phyloP scores from a whole-genome alignment of 2,888 invertebrate species.

The Mechanitis mazaeus region DNA sequence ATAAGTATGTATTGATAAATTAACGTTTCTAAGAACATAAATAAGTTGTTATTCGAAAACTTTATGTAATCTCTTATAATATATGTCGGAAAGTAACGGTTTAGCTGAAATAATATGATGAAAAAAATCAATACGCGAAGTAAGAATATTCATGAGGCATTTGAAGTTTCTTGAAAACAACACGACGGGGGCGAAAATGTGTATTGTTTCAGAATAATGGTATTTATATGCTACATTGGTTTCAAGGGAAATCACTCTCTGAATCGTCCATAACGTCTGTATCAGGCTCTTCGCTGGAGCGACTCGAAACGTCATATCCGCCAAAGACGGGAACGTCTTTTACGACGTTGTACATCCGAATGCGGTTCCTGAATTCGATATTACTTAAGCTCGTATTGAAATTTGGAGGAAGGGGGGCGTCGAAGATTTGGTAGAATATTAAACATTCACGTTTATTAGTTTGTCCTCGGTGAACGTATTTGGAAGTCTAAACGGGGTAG shows the following conservation, averaged over 20 bases:
- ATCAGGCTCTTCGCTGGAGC: conserved; percentile 38
- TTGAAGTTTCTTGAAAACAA: conserved; percentile 55
- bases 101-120: conserved; percentile 11
- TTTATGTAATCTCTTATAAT: not conserved
- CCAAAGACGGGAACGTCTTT: conserved; percentile 36
- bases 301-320: conserved; percentile 37
- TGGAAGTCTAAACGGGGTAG: conserved; percentile 70
- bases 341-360: conserved; percentile 43
- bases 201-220: conserved; percentile 74
- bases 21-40: conserved; percentile 29
- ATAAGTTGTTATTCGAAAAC: conserved; percentile 22
- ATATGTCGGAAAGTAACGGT: conserved; percentile 1
- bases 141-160: conserved; percentile 50
- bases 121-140: conserved; percentile 33
- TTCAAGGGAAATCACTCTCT: conserved; percentile 75
- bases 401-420: conserved; percentile 46
- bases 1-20: conserved; percentile 38
- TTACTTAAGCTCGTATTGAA: conserved; percentile 70
- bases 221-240: conserved; percentile 76
- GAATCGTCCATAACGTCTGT: conserved; percentile 65
- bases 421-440: conserved; percentile 70
- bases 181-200: conserved; percentile 54
- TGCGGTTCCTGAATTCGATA: conserved; percentile 51
- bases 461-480: conserved; percentile 66
- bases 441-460: conserved; percentile 76